Evolutionary conservation across 2,888 invertebrate genomes (phyloP), one percentile per base, ranked within the genome.

Genomic region (Tetragnatha montana): DNA sequence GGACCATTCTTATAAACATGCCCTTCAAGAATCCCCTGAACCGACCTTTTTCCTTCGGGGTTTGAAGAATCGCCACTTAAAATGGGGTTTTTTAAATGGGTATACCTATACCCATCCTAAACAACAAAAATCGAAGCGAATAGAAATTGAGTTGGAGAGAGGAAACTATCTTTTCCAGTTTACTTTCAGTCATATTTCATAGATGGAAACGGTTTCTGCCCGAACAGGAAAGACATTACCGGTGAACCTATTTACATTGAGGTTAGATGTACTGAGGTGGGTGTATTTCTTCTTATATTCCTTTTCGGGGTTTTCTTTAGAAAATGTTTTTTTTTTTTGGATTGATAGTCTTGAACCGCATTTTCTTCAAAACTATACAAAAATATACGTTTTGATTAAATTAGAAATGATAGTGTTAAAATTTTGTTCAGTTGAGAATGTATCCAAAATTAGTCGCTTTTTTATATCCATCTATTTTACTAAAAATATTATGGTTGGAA

Each of bases 1-100:
- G 50, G 70, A 71, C 81, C 12, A 47, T 50, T 81, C 70, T 71
- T 70, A 81, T 49, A 49, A 71, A 71, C 71, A 81, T 71, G 69
- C 19, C 49, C 12, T n/a, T 8, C 8, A 75, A 8, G 47, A 75
- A 17, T 35, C 3, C 47, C 14, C n/a, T 0, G 17, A 60, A 17
- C 14, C 60, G 14, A 10, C 60, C 6, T 60, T 60, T 60, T 10
- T 60, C 60, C 60, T 17, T 60, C 17, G 10, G 60, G 60, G 60
- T 10, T 60, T 60, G 60, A 60, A 60, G 60, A 60, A 60, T 60
- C 60, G 60, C 10, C 60, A 60, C 60, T 60, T 60, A 60, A 8
- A 60, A 60, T 60, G 17, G 60, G n/a, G 17, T 60, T 10, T 60
- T 60, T 60, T 60, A 60, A 60, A 60, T 60, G 60, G 60, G 60